Conservation (phyloP, 1,140 invertebrate species). For the Aphidius gifuensis region DNA sequence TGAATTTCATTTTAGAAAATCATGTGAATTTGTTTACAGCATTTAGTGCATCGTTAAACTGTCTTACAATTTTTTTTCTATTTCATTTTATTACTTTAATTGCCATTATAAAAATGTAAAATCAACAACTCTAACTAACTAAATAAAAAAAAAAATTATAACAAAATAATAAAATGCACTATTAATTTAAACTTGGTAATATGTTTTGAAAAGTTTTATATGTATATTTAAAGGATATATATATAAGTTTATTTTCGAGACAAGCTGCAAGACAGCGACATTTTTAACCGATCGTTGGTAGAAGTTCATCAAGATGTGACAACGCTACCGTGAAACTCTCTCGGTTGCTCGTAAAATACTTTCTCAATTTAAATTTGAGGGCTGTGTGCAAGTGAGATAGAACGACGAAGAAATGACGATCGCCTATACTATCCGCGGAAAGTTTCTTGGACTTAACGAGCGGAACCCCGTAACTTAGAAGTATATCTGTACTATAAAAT, state of each 20-base stretch:
- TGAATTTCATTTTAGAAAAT: no score
- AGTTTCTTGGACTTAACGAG: slow-evolving; percentile 46
- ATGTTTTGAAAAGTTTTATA: no score
- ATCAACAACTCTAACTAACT: no score
- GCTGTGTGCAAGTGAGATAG: slow-evolving; percentile 6
- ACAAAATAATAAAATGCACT: slow-evolving; percentile 18
- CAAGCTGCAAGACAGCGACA: no score
- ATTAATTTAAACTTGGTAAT: background rate
- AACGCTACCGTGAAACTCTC: slow-evolving; percentile 54
- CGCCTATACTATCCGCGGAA: slow-evolving; percentile 3
- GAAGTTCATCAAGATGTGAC: slow-evolving; percentile 58
- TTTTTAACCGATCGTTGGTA: slow-evolving; percentile 45
- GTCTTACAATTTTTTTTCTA: background rate
- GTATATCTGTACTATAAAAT: slow-evolving; percentile 44
- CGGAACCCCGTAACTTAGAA: slow-evolving; percentile 47
- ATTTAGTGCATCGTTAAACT: no score
- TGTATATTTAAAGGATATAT: no score
- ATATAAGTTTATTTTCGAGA: no score
- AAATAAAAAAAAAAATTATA: background rate
- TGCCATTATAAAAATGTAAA: no score
- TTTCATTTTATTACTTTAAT: background rate
- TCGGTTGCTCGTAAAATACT: slow-evolving; percentile 54
- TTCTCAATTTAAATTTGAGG: slow-evolving; percentile 57
- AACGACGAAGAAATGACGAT: slow-evolving; percentile 7
- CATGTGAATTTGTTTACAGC: no score